A percentile compares a stretch with the other conserved stretches of the same genome.
Conservation (phyloP, 1,140 invertebrate genomes). For the Zaprionus tsacasi region DNA sequence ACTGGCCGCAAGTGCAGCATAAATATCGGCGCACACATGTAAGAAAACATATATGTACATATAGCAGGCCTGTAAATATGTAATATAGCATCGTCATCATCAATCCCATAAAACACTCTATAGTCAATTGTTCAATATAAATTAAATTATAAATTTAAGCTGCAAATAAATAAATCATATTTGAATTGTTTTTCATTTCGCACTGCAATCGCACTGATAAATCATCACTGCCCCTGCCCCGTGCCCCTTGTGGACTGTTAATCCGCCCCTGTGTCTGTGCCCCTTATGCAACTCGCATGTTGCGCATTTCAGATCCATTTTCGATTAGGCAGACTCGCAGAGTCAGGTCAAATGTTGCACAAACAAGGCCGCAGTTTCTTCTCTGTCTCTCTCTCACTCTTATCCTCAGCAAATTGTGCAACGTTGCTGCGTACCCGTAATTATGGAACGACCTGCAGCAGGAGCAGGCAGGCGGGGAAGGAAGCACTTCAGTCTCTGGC, state of each 20-base stretch:
- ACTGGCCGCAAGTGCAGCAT: conserved; percentile 11
- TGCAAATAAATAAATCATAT: background rate
- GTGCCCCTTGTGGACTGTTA: background rate
- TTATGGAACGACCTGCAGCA: conserved; percentile 26
- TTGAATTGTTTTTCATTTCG: background rate
- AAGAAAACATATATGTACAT: background rate
- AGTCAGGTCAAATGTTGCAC: conserved; percentile 38
- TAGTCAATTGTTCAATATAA: background rate
- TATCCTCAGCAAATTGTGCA: conserved; percentile 35
- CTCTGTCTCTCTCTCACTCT: background rate
- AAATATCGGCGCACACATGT: conserved; percentile 10
- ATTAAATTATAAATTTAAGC: background rate
- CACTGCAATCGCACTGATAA: background rate
- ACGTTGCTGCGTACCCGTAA: conserved; percentile 29
- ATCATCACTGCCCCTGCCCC: background rate
- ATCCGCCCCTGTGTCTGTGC: background rate
- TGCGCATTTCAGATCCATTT: conserved; percentile 59
- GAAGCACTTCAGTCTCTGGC: conserved; percentile 52
- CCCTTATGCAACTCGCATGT: background rate
- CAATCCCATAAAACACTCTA: background rate
- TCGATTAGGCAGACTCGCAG: conserved; percentile 30
- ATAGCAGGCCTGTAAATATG: too few species aligned
- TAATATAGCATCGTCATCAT: background rate
- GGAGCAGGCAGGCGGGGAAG: background rate
- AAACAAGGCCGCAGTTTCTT: conserved; percentile 35